Base-by-base conservation (phyloP, 2,113 vertebrate genomes). In the Peromyscus maniculatus region DNA sequence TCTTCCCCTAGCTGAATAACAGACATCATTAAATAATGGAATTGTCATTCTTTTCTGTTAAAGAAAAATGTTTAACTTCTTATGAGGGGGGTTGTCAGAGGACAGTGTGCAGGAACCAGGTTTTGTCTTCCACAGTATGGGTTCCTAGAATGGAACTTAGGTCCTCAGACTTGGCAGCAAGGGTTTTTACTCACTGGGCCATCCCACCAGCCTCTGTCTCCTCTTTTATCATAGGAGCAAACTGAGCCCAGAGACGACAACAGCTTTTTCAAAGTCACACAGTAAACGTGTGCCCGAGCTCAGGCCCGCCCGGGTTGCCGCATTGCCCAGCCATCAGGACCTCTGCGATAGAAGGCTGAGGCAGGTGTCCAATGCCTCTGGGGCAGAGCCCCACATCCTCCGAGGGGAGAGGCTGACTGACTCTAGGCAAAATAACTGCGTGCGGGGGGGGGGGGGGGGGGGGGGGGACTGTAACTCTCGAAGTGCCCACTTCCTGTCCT, bases 401-500 rank as follows among this genome's bases (percentile, higher is more conserved):
- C 19, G 19, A 9, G 67, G 64, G 64, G 17, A 52, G 64, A 88
- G 49, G 21, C 49, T 67, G 64, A 75, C 21, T 57, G 43, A 62
- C 33, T 83, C 55, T 24, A 2, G 31, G 43, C 46, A 21, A 5
- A 36, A 1, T 55, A 64, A 71, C 77, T 13, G 33, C 43, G 33
- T 26, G 28, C 43, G 33, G 64, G 10, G 49, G 33, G 31, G 13
- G 78, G 69, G 67, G 26, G 64, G 28, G 49, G 33, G 64, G 10
- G 49, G 33, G 31, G 13, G 78, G 69, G 67, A 57, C 74, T 72
- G 33, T 66, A 26, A 59, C 57, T 72, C 43, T 79, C 69, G 94
- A 79, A 66, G 69, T 22, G 64, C 83, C 96, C 57, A 57, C 75
- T 97, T 96, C 97, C 96, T 52, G 77, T 79, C 91, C 87, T 67